Conservation (phyloP, 2,888 invertebrate genomes). For the Hedya salicella region DNA sequence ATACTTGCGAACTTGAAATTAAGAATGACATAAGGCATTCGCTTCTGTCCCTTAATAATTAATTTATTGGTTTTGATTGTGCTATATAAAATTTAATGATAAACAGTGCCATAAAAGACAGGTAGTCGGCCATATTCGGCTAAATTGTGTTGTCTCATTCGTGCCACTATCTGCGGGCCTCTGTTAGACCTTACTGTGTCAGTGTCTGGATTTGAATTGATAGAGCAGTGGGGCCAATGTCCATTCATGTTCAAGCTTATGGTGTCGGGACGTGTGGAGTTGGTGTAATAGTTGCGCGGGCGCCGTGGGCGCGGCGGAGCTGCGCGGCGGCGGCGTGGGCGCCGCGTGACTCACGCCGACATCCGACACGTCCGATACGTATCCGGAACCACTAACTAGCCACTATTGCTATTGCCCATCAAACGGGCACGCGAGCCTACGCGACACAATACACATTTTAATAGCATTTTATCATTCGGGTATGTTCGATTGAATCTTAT, state of each 20-base stretch:
- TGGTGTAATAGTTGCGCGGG: constrained; percentile 46
- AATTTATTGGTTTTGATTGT: constrained; percentile 24
- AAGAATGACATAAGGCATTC: constrained; percentile 5
- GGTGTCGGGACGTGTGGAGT: constrained; percentile 39
- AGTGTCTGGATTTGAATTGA: constrained; percentile 19
- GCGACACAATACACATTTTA: constrained; percentile 68
- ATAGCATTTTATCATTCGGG: constrained; percentile 60
- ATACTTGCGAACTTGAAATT: constrained; percentile 20
- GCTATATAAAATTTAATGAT: constrained; percentile 27
- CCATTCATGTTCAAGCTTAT: constrained; percentile 38
- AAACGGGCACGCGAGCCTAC: constrained; percentile 70
- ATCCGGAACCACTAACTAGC: constrained; percentile 84
- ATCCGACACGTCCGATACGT: constrained; percentile 85
- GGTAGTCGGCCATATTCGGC: constrained; percentile 23
- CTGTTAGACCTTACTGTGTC: constrained; percentile 26
- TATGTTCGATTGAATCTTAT: constrained; percentile 43
- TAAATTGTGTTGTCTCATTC: constrained; percentile 28
- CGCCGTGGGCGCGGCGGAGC: constrained; percentile 57
- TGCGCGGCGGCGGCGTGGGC: constrained; percentile 64
- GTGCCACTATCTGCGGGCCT: constrained; percentile 24
- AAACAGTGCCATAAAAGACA: constrained; percentile 33
- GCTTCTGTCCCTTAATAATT: constrained; percentile 18
- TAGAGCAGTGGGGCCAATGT: constrained; percentile 15
- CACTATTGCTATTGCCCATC: constrained; percentile 70
- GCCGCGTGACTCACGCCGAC: constrained; percentile 84